These are phyloP conservation scores for Phalacrocorax aristotelis DNA, from an alignment of 2,113 vertebrate species.

Conservation along the genomic window DNA sequence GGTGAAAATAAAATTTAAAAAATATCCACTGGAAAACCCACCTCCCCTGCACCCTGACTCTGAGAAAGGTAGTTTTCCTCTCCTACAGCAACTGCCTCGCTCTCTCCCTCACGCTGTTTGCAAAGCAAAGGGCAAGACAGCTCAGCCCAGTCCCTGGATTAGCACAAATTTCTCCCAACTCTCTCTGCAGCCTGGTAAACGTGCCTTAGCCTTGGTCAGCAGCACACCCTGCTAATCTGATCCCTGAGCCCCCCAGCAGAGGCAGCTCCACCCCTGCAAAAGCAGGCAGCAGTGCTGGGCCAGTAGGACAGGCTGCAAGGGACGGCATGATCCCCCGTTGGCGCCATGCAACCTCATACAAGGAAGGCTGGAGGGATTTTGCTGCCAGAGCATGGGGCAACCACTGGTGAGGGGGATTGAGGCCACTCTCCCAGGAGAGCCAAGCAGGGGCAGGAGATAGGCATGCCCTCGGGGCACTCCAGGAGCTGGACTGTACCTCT, in stretches of 20 bases:
- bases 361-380: not conserved
- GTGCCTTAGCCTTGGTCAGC: not conserved
- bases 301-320: not conserved
- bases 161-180: not conserved
- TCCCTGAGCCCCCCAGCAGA: not conserved
- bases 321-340: accelerated
- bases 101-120: not conserved
- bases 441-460: accelerated
- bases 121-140: not conserved
- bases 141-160: not conserved
- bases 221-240: not conserved
- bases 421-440: accelerated
- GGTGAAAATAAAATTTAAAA: not conserved
- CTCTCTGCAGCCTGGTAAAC: not conserved
- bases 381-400: not conserved
- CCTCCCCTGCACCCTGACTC: not conserved
- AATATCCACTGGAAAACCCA: not conserved
- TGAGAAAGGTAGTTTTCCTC: not conserved
- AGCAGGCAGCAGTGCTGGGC: not conserved
- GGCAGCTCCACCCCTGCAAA: not conserved
- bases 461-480: not conserved
- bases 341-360: not conserved
- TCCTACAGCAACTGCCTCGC: not conserved
- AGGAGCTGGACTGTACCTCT: not conserved
- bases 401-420: accelerated